These are phyloP conservation scores for Dicerorhinus sumatrensis DNA, from an alignment of 2,113 vertebrate species.

Conservation along the genomic window DNA sequence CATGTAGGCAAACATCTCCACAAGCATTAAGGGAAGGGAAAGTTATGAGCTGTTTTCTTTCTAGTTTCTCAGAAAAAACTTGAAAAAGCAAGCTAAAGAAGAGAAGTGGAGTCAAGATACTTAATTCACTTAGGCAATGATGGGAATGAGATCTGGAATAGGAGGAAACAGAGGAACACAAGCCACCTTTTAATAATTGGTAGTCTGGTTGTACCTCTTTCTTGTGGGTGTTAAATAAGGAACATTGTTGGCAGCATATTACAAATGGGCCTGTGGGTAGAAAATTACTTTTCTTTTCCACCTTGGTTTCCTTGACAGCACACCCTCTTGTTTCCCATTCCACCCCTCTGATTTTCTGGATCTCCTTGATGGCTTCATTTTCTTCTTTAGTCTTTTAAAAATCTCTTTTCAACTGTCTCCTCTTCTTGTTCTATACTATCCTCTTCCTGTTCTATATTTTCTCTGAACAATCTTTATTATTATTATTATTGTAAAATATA, in stretches of 20 bases:
- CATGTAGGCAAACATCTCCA: not conserved
- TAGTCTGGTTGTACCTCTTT: not conserved
- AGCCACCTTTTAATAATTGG: not conserved
- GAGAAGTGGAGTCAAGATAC: not conserved
- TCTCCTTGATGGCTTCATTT: not conserved
- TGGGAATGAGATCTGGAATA: not conserved
- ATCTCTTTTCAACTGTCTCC: not conserved
- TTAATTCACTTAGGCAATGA: not conserved
- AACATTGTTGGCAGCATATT: not conserved
- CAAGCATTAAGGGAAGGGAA: not conserved
- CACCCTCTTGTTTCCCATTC: not conserved
- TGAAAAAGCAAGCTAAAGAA: not conserved
- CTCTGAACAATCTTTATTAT: not conserved
- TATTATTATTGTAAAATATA: not conserved
- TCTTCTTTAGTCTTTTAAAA: not conserved
- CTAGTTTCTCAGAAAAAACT: not conserved
- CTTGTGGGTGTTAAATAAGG: constrained; percentile 23
- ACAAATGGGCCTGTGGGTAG: constrained; percentile 7
- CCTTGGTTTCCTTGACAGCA: constrained; percentile 25
- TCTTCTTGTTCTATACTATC: not conserved
- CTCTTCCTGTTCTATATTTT: not conserved
- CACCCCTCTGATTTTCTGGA: not conserved
- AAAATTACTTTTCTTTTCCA: not conserved
- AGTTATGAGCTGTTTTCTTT: not conserved
- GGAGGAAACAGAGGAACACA: not conserved